These are phyloP conservation scores for Athene noctua DNA, from an alignment of 2,113 vertebrate genomes.

Conservation along the genomic window DNA sequence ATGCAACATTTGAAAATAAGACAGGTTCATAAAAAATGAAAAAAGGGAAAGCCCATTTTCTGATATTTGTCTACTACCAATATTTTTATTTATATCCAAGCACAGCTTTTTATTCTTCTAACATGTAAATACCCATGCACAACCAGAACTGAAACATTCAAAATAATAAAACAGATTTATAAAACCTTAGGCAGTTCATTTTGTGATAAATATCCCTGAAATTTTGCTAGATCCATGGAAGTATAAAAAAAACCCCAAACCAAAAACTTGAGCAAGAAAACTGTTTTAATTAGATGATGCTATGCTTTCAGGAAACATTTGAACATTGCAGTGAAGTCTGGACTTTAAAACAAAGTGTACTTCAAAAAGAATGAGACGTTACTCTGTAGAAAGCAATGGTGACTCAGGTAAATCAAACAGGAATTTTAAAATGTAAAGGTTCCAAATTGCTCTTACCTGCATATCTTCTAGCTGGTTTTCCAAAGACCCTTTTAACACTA, in stretches of 20 bases:
- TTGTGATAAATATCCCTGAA: background rate
- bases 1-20: background rate
- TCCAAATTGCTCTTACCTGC: constrained; percentile 74
- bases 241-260: background rate
- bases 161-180: background rate
- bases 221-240: background rate
- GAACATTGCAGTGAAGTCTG: background rate
- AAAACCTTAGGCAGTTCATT: background rate
- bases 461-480: constrained; percentile 81
- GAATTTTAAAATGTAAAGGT: background rate
- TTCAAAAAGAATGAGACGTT: background rate
- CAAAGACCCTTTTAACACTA: constrained; percentile 74
- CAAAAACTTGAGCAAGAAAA: background rate
- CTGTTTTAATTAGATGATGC: background rate
- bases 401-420: background rate
- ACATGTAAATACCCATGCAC: background rate
- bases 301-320: background rate
- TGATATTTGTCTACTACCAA: background rate
- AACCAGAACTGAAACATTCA: background rate
- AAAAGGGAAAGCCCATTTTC: background rate
- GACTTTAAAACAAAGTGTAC: background rate
- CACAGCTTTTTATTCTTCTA: background rate
- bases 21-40: background rate
- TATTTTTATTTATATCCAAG: background rate
- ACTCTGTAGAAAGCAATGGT: background rate